Percentiles rank a stretch among this genome's conserved stretches.
Evolutionary conservation across 2,888 invertebrate species (phyloP).

Genomic region (Morpho helenor): DNA sequence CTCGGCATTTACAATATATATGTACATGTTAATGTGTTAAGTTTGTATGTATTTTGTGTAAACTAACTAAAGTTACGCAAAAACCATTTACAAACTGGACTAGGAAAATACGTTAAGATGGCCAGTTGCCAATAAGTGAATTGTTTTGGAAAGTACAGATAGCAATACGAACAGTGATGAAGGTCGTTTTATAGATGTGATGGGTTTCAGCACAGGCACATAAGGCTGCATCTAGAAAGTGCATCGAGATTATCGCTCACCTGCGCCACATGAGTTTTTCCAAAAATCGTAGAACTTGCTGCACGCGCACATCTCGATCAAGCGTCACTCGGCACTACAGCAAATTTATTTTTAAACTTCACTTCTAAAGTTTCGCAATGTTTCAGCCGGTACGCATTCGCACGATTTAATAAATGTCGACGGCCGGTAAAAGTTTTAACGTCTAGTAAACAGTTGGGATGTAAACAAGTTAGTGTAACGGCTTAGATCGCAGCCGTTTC

Average conservation of each 20-base stretch:
- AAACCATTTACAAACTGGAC: too few relatives aligned
- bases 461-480: conserved; percentile 61
- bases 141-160: too few relatives aligned
- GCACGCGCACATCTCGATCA: conserved; percentile 69
- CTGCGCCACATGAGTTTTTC: conserved; percentile 74
- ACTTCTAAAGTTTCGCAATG: conserved; percentile 75
- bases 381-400: conserved; percentile 59
- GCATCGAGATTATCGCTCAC: conserved; percentile 41
- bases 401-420: conserved; percentile 52
- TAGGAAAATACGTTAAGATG: too few relatives aligned
- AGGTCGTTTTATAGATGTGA: not conserved
- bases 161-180: too few relatives aligned
- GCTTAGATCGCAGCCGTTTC: conserved; percentile 45
- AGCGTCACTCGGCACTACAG: conserved; percentile 66
- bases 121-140: too few relatives aligned
- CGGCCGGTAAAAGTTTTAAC: conserved; percentile 52
- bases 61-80: too few relatives aligned
- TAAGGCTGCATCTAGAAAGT: conserved; percentile 20
- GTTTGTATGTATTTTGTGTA: not conserved
- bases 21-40: not conserved
- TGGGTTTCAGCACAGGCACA: not conserved
- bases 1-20: too few relatives aligned
- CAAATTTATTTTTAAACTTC: conserved; percentile 78
- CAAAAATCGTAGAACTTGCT: conserved; percentile 75
- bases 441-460: conserved; percentile 46